A percentile compares a stretch with the other conserved stretches of the same genome.
Conservation (phyloP, 1,140 invertebrate genomes). For the Caenorhabditis latens region DNA sequence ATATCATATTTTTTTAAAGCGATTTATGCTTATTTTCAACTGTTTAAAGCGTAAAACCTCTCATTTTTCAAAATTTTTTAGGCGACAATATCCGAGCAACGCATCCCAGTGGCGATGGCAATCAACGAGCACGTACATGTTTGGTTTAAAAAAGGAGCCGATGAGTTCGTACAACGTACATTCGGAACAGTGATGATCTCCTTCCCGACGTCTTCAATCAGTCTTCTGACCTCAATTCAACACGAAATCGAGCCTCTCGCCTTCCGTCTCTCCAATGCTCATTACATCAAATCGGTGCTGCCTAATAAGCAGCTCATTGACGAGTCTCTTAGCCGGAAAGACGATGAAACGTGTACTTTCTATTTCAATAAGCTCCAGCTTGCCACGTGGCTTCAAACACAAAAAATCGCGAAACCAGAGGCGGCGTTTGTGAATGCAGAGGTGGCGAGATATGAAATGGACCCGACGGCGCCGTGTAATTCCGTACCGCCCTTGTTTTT, state of each 20-base stretch:
- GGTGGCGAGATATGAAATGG: slow-evolving; percentile 58
- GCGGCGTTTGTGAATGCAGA: slow-evolving; percentile 72
- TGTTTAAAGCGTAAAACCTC: no score
- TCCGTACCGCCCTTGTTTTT: slow-evolving; percentile 33
- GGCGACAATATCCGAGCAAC: slow-evolving; percentile 71
- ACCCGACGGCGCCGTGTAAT: slow-evolving; percentile 50
- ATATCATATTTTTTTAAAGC: no score
- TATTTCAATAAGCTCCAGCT: slow-evolving; percentile 67
- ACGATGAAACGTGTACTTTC: slow-evolving; percentile 7
- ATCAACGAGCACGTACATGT: slow-evolving; percentile 74
- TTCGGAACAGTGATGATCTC: slow-evolving; percentile 74
- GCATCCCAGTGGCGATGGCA: slow-evolving; percentile 73
- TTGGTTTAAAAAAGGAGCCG: slow-evolving; percentile 69
- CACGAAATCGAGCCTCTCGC: slow-evolving; percentile 63
- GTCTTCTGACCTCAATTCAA: slow-evolving; percentile 65
- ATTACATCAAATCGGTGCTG: slow-evolving; percentile 66
- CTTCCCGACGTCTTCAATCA: slow-evolving; percentile 68
- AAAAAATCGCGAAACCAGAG: slow-evolving; percentile 69
- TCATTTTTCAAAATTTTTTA: slow-evolving; percentile 38
- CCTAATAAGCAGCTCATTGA: slow-evolving; percentile 70
- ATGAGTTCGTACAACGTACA: slow-evolving; percentile 67
- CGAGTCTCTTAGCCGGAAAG: slow-evolving; percentile 3
- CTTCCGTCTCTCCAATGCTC: slow-evolving; percentile 43
- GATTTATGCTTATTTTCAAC: no score
- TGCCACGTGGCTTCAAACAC: slow-evolving; percentile 71